These are phyloP conservation scores for Arctopsyche grandis DNA, from an alignment of 1,140 invertebrate genomes.

Conservation along the genomic window DNA sequence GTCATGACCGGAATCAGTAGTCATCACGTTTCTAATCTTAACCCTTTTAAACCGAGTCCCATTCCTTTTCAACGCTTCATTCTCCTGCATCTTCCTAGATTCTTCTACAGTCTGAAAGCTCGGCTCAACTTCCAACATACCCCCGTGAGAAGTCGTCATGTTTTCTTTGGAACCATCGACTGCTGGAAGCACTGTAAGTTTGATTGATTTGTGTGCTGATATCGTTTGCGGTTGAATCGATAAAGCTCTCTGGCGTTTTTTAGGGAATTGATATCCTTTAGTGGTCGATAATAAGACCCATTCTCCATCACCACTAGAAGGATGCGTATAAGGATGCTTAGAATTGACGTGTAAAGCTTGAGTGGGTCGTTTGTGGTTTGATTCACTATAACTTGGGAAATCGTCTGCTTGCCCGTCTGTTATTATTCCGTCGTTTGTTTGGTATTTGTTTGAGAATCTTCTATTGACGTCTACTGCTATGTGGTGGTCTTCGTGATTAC, in stretches of 20 bases:
- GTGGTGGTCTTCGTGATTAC: slow-evolving; percentile 57
- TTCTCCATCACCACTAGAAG: slow-evolving; percentile 74
- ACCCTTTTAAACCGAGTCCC: slow-evolving; percentile 50
- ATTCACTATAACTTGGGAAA: slow-evolving; percentile 67
- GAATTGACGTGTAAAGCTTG: slow-evolving; percentile 61
- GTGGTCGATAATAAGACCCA: slow-evolving; percentile 82
- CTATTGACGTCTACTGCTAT: slow-evolving; percentile 40
- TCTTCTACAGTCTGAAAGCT: slow-evolving; percentile 76
- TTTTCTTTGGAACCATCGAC: slow-evolving; percentile 70
- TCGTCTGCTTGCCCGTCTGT: slow-evolving; percentile 75
- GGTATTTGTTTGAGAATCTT: slow-evolving; percentile 55
- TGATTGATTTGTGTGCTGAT: slow-evolving; percentile 68
- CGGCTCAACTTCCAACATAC: slow-evolving; percentile 77
- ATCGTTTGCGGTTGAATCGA: slow-evolving; percentile 55
- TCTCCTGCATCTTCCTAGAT: slow-evolving; percentile 57
- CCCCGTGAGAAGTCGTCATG: slow-evolving; percentile 79
- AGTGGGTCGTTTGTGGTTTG: slow-evolving; percentile 59
- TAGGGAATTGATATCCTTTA: slow-evolving; percentile 73
- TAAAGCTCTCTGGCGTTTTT: slow-evolving; percentile 63
- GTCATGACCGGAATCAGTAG: slow-evolving; percentile 60
- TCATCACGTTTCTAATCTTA: slow-evolving; percentile 59
- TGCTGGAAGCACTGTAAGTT: slow-evolving; percentile 76
- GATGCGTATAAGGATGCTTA: slow-evolving; percentile 66
- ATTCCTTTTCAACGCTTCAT: slow-evolving; percentile 13
- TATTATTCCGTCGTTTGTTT: slow-evolving; percentile 67